Evolutionary conservation across 2,888 invertebrate species (phyloP).

Genomic region (Epicampocera succincta): DNA sequence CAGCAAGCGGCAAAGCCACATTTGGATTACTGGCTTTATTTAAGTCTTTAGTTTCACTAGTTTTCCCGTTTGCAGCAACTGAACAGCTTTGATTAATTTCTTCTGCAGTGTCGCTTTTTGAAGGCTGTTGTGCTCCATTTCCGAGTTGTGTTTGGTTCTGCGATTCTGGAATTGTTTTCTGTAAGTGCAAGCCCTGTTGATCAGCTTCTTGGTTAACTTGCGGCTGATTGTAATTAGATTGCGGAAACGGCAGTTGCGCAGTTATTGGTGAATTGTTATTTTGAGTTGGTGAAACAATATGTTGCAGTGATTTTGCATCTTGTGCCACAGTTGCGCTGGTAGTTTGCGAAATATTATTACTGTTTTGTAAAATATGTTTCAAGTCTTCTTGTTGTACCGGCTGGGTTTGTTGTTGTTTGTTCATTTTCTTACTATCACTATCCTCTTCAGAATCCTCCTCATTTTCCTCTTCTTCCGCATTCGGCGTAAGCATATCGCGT

Average conservation of each 20-base stretch:
- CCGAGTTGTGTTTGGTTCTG: slow-evolving; percentile 3
- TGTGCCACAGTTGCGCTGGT: slow-evolving; percentile 31
- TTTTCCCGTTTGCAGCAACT: no score
- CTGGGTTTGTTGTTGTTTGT: slow-evolving; percentile 75
- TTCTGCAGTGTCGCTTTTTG: no score
- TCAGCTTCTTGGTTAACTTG: slow-evolving; percentile 62
- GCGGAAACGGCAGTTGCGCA: slow-evolving; percentile 43
- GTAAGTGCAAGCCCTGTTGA: slow-evolving; percentile 71
- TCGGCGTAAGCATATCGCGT: slow-evolving; percentile 81
- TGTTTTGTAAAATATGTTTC: slow-evolving; percentile 58
- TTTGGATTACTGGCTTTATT: background rate
- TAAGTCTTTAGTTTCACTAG: no score
- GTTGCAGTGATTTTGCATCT: slow-evolving; percentile 43
- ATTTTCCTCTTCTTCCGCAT: slow-evolving; percentile 79
- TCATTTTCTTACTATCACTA: slow-evolving; percentile 73
- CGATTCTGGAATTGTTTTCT: slow-evolving; percentile 65
- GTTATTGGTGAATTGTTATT: slow-evolving; percentile 45
- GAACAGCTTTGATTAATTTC: no score
- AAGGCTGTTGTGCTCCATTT: no score
- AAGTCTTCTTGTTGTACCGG: slow-evolving; percentile 42
- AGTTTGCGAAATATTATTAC: slow-evolving; percentile 68
- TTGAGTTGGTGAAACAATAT: slow-evolving; percentile 56
- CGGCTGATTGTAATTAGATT: slow-evolving; percentile 63
- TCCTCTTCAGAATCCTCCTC: slow-evolving; percentile 75
- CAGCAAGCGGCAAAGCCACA: slow-evolving; percentile 82